Percentiles rank a stretch among this genome's conserved stretches.
Conservation (phyloP, 2,888 invertebrate species). For the Dusona sp. region DNA sequence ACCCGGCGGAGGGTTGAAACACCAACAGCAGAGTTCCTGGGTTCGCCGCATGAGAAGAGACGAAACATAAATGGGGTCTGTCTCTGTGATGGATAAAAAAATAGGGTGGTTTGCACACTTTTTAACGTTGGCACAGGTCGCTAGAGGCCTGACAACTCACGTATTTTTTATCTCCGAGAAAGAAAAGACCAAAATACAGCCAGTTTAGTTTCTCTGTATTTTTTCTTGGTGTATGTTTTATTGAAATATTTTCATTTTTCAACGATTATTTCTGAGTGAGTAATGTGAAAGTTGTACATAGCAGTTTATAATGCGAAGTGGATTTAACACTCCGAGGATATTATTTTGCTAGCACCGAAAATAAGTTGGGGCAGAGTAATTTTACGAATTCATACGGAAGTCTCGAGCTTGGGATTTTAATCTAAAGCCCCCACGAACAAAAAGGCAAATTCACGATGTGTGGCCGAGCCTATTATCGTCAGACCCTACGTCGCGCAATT, state of each 20-base stretch:
- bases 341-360: not conserved
- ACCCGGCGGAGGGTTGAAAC: slow-evolving; percentile 75
- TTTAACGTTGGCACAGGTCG: slow-evolving; percentile 67
- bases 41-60: slow-evolving; percentile 69
- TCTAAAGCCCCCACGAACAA: slow-evolving; percentile 16
- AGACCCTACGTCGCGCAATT: slow-evolving; percentile 7
- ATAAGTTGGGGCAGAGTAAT: slow-evolving; percentile 2
- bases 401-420: slow-evolving; percentile 6
- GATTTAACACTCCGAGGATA: slow-evolving; percentile 18
- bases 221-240: slow-evolving; percentile 8
- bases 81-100: slow-evolving; percentile 78
- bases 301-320: slow-evolving; percentile 12
- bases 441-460: slow-evolving; percentile 19
- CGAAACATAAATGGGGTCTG: slow-evolving; percentile 77
- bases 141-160: slow-evolving; percentile 66
- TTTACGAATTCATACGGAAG: not conserved
- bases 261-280: slow-evolving; percentile 1
- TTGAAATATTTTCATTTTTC: slow-evolving; percentile 5
- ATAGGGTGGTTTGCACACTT: slow-evolving; percentile 82
- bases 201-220: not conserved
- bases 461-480: slow-evolving; percentile 5
- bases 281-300: not conserved
- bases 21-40: slow-evolving; percentile 67
- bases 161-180: slow-evolving; percentile 53
- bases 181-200: not conserved